phyloP scores from a whole-genome alignment of 2,888 invertebrate genomes.

The Pterobdella sp. region DNA sequence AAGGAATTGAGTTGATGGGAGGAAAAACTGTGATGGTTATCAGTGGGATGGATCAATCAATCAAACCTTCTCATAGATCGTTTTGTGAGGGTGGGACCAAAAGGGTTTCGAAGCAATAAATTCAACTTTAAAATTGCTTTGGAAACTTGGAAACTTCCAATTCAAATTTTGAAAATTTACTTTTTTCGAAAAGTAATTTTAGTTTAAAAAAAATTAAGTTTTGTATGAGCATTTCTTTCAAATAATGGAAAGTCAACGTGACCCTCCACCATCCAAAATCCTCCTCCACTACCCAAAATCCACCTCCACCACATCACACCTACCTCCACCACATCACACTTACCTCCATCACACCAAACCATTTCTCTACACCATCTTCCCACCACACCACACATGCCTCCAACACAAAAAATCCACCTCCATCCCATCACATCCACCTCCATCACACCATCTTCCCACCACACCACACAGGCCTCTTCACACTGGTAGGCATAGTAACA shows the following conservation, averaged over 20 bases:
- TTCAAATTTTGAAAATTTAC: no score
- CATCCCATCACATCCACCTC: background rate
- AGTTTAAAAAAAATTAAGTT: no score
- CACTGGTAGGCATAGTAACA: slow-evolving; percentile 49
- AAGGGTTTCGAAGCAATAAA: no score
- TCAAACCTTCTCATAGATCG: no score
- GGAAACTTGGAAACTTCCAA: no score
- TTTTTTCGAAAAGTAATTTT: no score
- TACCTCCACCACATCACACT: background rate
- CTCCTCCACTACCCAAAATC: background rate
- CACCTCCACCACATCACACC: background rate
- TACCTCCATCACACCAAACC: background rate
- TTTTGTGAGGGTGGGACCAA: no score
- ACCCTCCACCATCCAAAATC: background rate
- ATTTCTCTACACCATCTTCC: background rate
- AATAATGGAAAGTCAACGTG: background rate
- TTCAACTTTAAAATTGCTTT: no score
- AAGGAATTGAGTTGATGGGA: no score
- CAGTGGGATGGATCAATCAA: no score
- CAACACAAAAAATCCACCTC: background rate
- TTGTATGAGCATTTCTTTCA: no score
- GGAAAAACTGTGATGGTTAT: no score
- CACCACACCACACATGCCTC: background rate
- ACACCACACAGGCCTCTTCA: slow-evolving; percentile 43
- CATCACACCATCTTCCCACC: background rate